phyloP scores from a whole-genome alignment of 2,797 vertebrate genomes.

The Acrossocheilus wenchowensis region DNA sequence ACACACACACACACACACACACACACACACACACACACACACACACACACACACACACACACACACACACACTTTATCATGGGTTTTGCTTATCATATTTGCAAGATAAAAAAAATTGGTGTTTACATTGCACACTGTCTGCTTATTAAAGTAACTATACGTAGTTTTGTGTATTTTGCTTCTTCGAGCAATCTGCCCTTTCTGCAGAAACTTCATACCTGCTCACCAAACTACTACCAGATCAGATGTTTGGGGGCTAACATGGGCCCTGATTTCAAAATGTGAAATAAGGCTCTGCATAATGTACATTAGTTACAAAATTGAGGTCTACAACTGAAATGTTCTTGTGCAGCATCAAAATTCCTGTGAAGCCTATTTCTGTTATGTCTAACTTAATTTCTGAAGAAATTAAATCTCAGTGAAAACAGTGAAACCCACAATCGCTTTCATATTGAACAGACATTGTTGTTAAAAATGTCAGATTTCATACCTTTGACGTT shows the following conservation, averaged over 20 bases:
- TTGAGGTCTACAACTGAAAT: background rate
- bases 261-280: background rate
- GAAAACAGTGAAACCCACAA: slow-evolving; percentile 38
- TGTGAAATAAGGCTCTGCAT: background rate
- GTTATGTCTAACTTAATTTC: slow-evolving; percentile 32
- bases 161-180: background rate
- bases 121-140: background rate
- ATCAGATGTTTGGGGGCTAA: background rate
- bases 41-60: no score
- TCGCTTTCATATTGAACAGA: slow-evolving; percentile 36
- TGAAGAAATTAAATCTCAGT: slow-evolving; percentile 37
- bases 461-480: slow-evolving; percentile 33
- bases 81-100: background rate
- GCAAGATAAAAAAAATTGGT: background rate
- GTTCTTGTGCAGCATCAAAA: background rate
- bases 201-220: background rate
- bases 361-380: slow-evolving; percentile 27
- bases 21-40: no score
- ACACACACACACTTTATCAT: no score
- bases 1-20: no score
- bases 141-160: background rate
- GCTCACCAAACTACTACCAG: background rate
- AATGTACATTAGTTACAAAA: background rate
- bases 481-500: slow-evolving; percentile 52
- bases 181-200: background rate